Base-by-base conservation (phyloP, 2,113 vertebrate species). In the Columbina picui region DNA sequence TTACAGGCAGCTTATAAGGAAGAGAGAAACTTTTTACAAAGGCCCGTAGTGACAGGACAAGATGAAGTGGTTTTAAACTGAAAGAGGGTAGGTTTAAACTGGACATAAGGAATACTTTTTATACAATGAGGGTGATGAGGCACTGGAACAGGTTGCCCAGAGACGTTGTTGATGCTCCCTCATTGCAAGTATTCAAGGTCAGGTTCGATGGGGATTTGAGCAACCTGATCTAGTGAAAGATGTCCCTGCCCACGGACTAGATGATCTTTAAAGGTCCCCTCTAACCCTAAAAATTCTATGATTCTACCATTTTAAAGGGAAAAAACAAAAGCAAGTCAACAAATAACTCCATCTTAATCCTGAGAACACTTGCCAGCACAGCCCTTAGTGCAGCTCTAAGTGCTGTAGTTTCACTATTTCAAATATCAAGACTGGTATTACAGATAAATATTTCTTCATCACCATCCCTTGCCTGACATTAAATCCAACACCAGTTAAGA, bases 61-160 rank as follows among this genome's bases (percentile, higher is more conserved):
- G 0, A 0, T 8, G 17, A 12, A 78, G 53, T 6, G 7, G 39
- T 10, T 90, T 69, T 43, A 55, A 49, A 59, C 0, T 45, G 49
- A 15, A 43, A 36, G 19, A 81, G 18, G 7, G 26, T 4, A 69
- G 50, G 18, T 25, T 0, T 47, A 23, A 21, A 6, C 15, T 47
- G 11, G 39, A 36, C 0, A 2, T 6, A 9, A 59, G 52, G n/a
- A 1, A 57, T 12, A 38, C 7, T 41, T 70, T 52, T 3, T 15
- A n/a, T 22, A 6, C 16, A 7, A 3, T 4, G 2, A 43, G 29
- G 9, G 5, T 32, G 10, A 5, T 39, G 1, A 88, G 7, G 5
- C 26, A 10, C 57, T 45, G 52, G 47, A 4, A 30, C 8, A 53
- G 47, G 52, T 2, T 88, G 14, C 19, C 39, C 60, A 70, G 60